These are phyloP conservation scores for Cephus nigrinus DNA, from an alignment of 2,888 invertebrate species.

Conservation along the genomic window DNA sequence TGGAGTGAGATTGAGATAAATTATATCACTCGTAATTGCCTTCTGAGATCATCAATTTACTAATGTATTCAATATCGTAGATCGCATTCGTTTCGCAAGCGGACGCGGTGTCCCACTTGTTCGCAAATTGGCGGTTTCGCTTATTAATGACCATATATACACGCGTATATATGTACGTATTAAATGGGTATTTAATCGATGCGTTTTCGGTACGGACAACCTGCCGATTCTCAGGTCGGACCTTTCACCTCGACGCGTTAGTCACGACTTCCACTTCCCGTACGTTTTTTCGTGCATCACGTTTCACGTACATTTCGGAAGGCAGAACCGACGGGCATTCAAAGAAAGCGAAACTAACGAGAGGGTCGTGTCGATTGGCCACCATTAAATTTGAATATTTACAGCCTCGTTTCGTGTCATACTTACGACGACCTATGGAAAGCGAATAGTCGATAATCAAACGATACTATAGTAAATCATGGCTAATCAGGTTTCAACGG, in stretches of 20 bases:
- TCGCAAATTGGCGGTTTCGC: neutral
- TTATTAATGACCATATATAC: neutral
- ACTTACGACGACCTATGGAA: neutral
- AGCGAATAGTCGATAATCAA: neutral
- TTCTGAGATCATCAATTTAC: neutral
- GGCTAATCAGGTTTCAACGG: neutral
- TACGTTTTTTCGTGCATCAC: neutral
- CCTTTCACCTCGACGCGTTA: constrained; percentile 7
- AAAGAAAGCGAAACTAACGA: constrained; percentile 21
- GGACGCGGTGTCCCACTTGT: neutral
- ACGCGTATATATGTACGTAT: neutral
- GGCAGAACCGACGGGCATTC: constrained; percentile 1
- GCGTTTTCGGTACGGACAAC: neutral
- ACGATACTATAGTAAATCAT: neutral
- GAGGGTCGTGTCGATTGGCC: constrained; percentile 6
- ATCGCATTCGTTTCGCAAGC: neutral
- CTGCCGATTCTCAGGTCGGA: neutral
- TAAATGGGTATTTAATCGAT: neutral
- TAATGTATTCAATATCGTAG: neutral
- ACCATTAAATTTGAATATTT: constrained; percentile 11
- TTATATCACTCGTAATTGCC: neutral
- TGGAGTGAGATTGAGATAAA: neutral
- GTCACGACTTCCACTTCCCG: neutral
- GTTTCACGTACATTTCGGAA: constrained; percentile 2
- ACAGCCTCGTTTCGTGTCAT: constrained; percentile 9